Evolutionary conservation across 2,797 vertebrate species (phyloP).

Genomic region (Chelidonichthys spinosus): DNA sequence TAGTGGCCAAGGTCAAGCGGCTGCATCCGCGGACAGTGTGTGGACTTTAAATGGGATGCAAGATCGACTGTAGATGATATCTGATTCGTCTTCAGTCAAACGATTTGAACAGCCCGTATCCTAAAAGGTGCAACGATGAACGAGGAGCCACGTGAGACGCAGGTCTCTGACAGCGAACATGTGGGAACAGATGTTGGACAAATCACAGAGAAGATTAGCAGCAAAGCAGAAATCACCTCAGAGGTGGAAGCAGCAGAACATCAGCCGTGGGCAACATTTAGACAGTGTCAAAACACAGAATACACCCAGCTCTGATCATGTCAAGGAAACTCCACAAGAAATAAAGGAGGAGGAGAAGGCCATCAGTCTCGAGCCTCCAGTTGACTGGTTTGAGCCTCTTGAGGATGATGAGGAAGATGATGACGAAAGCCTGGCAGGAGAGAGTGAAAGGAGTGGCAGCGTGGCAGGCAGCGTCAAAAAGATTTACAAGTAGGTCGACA

Average conservation of each 20-base stretch:
- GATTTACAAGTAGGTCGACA: slow-evolving; percentile 63
- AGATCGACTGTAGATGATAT: slow-evolving; percentile 1
- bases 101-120: slow-evolving; percentile 7
- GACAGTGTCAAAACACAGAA: not conserved
- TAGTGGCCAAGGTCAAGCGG: not conserved
- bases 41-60: slow-evolving; percentile 44
- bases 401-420: slow-evolving; percentile 78
- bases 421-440: slow-evolving; percentile 79
- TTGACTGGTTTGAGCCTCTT: slow-evolving; percentile 86
- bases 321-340: not conserved
- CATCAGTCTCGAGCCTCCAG: slow-evolving; percentile 57
- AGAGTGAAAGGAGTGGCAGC: slow-evolving; percentile 78
- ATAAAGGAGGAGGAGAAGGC: slow-evolving; percentile 34
- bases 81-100: slow-evolving; percentile 3
- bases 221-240: slow-evolving; percentile 8
- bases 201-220: slow-evolving; percentile 34
- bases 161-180: slow-evolving; percentile 21
- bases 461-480: slow-evolving; percentile 65
- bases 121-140: slow-evolving; percentile 63
- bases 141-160: slow-evolving; percentile 35
- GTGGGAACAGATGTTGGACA: slow-evolving; percentile 35
- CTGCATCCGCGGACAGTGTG: not conserved
- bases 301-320: not conserved
- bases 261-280: not conserved
- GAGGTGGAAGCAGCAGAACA: slow-evolving; percentile 11